Evolutionary conservation across 2,888 invertebrate genomes (phyloP).

Genomic region (Trichopria drosophilae): DNA sequence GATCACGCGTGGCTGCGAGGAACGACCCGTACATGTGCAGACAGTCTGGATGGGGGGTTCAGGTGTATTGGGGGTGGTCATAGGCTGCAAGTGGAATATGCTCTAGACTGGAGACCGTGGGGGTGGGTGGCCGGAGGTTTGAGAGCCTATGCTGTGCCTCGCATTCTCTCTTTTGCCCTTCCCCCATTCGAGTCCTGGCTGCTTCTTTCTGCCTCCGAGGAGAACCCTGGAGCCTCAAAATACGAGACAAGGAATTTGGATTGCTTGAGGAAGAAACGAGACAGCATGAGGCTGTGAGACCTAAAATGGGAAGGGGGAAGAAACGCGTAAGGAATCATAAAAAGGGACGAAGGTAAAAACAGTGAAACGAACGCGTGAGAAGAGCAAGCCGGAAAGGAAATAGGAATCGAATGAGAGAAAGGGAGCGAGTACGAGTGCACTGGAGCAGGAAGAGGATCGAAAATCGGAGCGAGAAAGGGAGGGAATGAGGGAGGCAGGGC

Average conservation of each 20-base stretch:
- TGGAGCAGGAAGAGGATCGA: slow-evolving; percentile 12
- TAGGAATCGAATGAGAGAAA: slow-evolving; percentile 24
- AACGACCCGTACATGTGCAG: slow-evolving; percentile 11
- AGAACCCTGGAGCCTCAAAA: too few relatives aligned
- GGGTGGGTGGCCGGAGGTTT: slow-evolving; percentile 21
- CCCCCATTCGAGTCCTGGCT: slow-evolving; percentile 1
- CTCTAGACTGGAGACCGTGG: slow-evolving; percentile 37
- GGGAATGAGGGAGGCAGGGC: slow-evolving; percentile 41
- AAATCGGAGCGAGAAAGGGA: slow-evolving; percentile 15
- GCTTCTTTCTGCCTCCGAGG: too few relatives aligned
- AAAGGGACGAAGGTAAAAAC: too few relatives aligned
- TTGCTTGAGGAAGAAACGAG: too few relatives aligned
- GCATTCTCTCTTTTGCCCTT: slow-evolving; percentile 1
- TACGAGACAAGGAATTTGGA: too few relatives aligned
- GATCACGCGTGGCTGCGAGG: slow-evolving; percentile 27
- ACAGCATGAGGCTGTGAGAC: too few relatives aligned
- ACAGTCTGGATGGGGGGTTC: slow-evolving; percentile 20
- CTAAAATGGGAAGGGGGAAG: slow-evolving; percentile 4
- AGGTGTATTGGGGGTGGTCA: slow-evolving; percentile 38
- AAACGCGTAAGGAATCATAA: too few relatives aligned
- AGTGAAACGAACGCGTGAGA: too few relatives aligned
- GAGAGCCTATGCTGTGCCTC: slow-evolving; percentile 20
- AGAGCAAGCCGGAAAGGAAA: too few relatives aligned
- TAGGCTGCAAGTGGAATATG: slow-evolving; percentile 43
- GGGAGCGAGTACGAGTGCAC: slow-evolving; percentile 11